Evolutionary conservation across 2,113 vertebrate genomes (phyloP).

Genomic region (Sardina pilchardus): DNA sequence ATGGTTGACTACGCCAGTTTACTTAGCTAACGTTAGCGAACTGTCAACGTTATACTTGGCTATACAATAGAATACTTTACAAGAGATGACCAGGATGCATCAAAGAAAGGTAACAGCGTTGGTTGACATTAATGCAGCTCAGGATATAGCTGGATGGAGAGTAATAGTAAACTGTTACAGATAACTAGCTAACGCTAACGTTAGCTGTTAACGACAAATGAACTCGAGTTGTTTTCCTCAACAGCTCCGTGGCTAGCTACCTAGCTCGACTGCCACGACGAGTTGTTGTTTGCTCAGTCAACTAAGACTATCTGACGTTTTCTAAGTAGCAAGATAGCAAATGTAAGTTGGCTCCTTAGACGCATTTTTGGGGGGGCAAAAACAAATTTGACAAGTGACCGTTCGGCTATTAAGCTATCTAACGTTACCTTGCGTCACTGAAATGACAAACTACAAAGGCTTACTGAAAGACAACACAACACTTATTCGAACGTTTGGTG

Average conservation of each 20-base stretch:
- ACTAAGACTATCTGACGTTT: background rate
- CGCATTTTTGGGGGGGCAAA: background rate
- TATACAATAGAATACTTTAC: background rate
- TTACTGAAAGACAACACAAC: background rate
- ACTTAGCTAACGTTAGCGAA: background rate
- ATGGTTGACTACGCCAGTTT: conserved; percentile 6
- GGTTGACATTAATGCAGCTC: background rate
- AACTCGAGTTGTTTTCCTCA: conserved; percentile 16
- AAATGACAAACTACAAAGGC: background rate
- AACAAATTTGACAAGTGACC: background rate
- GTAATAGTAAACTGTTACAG: background rate
- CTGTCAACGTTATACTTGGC: conserved; percentile 1
- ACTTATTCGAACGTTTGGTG: background rate
- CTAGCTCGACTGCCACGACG: conserved; percentile 13
- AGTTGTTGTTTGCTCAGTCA: background rate
- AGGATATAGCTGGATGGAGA: background rate
- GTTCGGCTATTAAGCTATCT: background rate
- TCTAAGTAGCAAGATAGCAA: background rate
- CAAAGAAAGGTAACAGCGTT: background rate
- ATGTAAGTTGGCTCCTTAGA: background rate
- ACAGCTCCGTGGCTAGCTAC: conserved; percentile 13
- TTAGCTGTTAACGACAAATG: background rate
- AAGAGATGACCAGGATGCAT: background rate
- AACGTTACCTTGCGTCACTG: background rate
- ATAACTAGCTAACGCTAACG: background rate